Base-by-base conservation (phyloP, 1,140 invertebrate genomes). In the Lepidurus apus region DNA sequence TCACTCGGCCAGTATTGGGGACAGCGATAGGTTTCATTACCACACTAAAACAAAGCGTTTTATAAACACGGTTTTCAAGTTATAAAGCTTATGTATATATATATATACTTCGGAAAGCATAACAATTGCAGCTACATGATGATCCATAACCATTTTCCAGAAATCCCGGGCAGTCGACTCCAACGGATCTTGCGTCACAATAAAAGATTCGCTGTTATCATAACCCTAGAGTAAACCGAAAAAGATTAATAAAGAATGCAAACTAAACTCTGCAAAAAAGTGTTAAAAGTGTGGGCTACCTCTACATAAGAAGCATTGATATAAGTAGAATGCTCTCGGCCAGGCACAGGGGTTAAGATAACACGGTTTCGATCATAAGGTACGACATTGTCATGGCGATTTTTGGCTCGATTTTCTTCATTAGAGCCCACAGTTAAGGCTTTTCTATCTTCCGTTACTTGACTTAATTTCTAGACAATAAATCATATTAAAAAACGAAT, bases 271-370 rank as follows among this genome's bases (percentile, higher is more conserved):
- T 43, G 76, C 74, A 21, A 26, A 65, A 17, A 9, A 21, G 21
- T 65, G 17, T 47, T 43, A 44, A 11, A 24, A 76, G 53, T 17
- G 17, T 26, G 45, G 82, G 83, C 84, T 84, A 89, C 95, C 87
- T 98, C 95, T 81, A 98, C 95, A 85, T 97, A 98, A 1, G 95
- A 97, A 2, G 96, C 96, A 86, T 98, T 98, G 81, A 98, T 98
- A 83, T 98, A 98, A 1, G 96, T 97, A 42, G 95, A 96, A 84
- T 94, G 93, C 84, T 97, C 95, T 82, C 90, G 89, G 80, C 89
- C 89, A 75, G 93, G 90, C 81, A 95, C 87, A 9, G 94, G 94
- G 34, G 91, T 91, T 10, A 95, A 86, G 82, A 95, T 95, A 45
- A 97, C 94, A 81, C 95, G 87, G 87, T 95, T 96, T 82, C 93